phyloP scores from a whole-genome alignment of 2,888 invertebrate species.

The Epinotia brunnichana region DNA sequence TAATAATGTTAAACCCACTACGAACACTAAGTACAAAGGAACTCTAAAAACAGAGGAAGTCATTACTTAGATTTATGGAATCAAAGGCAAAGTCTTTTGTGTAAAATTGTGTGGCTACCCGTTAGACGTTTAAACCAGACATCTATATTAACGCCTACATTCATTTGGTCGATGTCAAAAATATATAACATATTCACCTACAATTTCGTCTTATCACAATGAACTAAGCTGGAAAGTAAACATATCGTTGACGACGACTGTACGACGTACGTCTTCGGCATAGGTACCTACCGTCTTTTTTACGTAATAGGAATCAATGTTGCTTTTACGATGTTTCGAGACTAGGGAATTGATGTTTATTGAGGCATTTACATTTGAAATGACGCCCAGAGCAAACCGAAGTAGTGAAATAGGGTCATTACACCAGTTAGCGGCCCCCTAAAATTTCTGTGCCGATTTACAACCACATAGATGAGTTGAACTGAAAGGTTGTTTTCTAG shows the following conservation, averaged over 20 bases:
- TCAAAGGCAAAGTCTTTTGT: slow-evolving; percentile 55
- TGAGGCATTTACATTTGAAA: slow-evolving; percentile 9
- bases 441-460: too few relatives aligned
- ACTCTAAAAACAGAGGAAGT: slow-evolving; percentile 68
- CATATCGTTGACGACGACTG: neutral
- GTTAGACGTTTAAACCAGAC: slow-evolving; percentile 37
- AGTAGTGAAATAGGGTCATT: too few relatives aligned
- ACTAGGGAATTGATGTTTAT: slow-evolving; percentile 8
- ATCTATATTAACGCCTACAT: slow-evolving; percentile 27
- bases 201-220: neutral
- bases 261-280: too few relatives aligned
- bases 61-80: slow-evolving; percentile 79
- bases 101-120: slow-evolving; percentile 52
- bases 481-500: too few relatives aligned
- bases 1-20: neutral
- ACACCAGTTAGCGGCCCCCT: too few relatives aligned
- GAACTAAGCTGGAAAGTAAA: neutral
- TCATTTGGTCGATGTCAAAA: neutral
- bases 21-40: slow-evolving; percentile 31
- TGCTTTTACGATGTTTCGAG: slow-evolving; percentile 15
- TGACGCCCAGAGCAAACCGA: neutral
- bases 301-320: slow-evolving; percentile 9
- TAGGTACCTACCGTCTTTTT: slow-evolving; percentile 5
- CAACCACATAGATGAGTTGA: too few relatives aligned
- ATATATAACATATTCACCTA: neutral